phyloP scores from a whole-genome alignment of 1,140 invertebrate species.

The Daktulosphaira vitifoliae region DNA sequence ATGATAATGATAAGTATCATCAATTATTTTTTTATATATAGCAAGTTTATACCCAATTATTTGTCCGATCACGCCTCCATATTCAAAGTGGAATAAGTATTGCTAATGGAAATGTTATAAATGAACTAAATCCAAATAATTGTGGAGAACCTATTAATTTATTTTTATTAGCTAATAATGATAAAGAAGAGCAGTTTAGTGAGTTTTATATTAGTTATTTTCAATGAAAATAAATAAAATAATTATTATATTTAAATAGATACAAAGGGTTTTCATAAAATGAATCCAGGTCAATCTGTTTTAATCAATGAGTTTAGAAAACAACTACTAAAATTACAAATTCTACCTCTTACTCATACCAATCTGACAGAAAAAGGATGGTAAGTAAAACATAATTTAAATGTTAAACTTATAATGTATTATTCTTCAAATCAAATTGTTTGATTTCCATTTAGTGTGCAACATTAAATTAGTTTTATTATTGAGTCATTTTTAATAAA shows the following conservation, averaged over 20 bases:
- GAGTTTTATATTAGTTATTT: slow-evolving; percentile 39
- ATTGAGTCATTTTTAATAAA: slow-evolving; percentile 12
- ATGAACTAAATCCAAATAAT: slow-evolving; percentile 47
- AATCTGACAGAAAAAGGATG: slow-evolving; percentile 62
- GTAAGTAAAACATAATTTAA: slow-evolving; percentile 42
- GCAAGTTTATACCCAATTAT: slow-evolving; percentile 54
- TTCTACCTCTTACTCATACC: slow-evolving; percentile 55
- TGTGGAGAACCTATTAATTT: slow-evolving; percentile 58
- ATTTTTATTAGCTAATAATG: slow-evolving; percentile 59
- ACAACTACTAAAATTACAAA: slow-evolving; percentile 58
- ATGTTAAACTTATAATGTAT: too few relatives aligned
- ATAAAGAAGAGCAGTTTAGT: slow-evolving; percentile 47
- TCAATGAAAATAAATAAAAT: not conserved
- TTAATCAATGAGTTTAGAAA: slow-evolving; percentile 56
- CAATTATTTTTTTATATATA: slow-evolving; percentile 38
- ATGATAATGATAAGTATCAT: slow-evolving; percentile 27
- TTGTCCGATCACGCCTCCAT: slow-evolving; percentile 61
- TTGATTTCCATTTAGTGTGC: too few relatives aligned
- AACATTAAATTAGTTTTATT: not conserved
- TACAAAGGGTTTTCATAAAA: slow-evolving; percentile 46
- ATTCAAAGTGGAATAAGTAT: slow-evolving; percentile 59
- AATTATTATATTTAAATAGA: slow-evolving; percentile 44
- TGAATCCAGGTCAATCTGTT: slow-evolving; percentile 57
- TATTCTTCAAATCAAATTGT: too few relatives aligned
- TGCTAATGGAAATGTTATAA: slow-evolving; percentile 49